Conservation (phyloP, 2,888 invertebrate genomes). For the Troglohyphantes excavatus region DNA sequence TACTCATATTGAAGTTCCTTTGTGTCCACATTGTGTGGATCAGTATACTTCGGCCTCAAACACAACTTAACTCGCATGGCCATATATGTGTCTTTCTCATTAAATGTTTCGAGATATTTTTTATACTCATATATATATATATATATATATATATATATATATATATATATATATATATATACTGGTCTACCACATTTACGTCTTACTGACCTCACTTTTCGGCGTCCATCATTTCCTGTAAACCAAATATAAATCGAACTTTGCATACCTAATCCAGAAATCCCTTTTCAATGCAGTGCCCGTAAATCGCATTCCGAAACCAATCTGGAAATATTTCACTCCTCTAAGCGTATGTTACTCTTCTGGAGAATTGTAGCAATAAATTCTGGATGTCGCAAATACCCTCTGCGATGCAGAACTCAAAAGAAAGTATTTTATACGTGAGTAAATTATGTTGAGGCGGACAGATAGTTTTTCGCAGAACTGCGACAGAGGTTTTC, state of each 20-base stretch:
- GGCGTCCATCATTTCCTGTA: neutral
- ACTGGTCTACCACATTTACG: no score
- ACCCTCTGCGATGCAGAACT: slow-evolving; percentile 6
- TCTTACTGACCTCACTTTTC: neutral
- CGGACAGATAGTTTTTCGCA: slow-evolving; percentile 28
- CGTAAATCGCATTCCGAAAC: slow-evolving; percentile 15
- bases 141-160: no score
- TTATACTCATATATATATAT: no score
- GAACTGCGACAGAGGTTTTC: neutral
- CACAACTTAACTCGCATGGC: no score
- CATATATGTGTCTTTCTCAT: no score
- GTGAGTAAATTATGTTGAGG: slow-evolving; percentile 22
- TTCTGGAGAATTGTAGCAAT: slow-evolving; percentile 13
- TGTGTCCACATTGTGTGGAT: no score
- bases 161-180: no score
- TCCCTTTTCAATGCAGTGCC: neutral
- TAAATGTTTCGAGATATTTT: no score
- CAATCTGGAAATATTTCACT: slow-evolving; percentile 27
- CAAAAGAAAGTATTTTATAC: slow-evolving; percentile 23
- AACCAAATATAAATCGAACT: slow-evolving; percentile 10
- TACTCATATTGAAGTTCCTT: no score
- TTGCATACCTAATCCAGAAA: neutral
- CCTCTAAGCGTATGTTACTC: neutral
- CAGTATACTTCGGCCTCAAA: no score
- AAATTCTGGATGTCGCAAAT: slow-evolving; percentile 10